These are phyloP conservation scores for Timandra comae DNA, from an alignment of 2,888 invertebrate species.

Conservation along the genomic window DNA sequence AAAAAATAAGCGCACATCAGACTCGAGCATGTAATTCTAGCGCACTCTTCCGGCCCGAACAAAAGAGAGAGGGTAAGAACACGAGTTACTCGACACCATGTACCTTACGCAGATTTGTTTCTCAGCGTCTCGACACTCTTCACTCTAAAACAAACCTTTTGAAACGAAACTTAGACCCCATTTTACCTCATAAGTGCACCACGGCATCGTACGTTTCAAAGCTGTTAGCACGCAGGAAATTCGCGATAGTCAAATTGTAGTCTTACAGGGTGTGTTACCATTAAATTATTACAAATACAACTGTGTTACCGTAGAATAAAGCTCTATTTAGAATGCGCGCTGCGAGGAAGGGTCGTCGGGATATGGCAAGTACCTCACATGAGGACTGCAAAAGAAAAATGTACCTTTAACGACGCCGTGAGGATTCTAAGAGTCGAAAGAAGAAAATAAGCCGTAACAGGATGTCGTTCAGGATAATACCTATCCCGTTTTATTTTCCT, in stretches of 20 bases:
- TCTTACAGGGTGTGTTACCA: constrained; percentile 68
- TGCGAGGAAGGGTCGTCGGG: constrained; percentile 57
- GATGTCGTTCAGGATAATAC: constrained; percentile 73
- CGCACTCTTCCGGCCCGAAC: constrained; percentile 76
- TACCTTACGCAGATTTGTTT: constrained; percentile 76
- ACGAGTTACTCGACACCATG: constrained; percentile 77
- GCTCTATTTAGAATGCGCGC: constrained; percentile 58
- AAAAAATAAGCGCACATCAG: constrained; percentile 77
- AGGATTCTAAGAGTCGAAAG: constrained; percentile 66
- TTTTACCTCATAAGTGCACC: constrained; percentile 35
- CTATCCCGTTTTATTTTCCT: constrained; percentile 62
- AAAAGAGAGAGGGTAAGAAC: constrained; percentile 77
- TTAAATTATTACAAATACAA: constrained; percentile 71
- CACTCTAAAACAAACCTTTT: constrained; percentile 53
- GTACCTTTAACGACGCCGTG: constrained; percentile 73
- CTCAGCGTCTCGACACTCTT: constrained; percentile 45
- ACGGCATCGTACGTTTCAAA: constrained; percentile 52
- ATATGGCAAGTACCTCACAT: constrained; percentile 62
- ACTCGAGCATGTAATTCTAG: constrained; percentile 77
- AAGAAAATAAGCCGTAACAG: constrained; percentile 74
- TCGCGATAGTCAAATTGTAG: constrained; percentile 77
- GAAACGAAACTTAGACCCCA: constrained; percentile 39
- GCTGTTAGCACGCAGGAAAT: constrained; percentile 61
- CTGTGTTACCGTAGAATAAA: constrained; percentile 66
- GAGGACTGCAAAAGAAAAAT: constrained; percentile 75